Evolutionary conservation across 2,113 vertebrate genomes (phyloP), one percentile per base, ranked within the genome.

Genomic region (Carassius auratus): DNA sequence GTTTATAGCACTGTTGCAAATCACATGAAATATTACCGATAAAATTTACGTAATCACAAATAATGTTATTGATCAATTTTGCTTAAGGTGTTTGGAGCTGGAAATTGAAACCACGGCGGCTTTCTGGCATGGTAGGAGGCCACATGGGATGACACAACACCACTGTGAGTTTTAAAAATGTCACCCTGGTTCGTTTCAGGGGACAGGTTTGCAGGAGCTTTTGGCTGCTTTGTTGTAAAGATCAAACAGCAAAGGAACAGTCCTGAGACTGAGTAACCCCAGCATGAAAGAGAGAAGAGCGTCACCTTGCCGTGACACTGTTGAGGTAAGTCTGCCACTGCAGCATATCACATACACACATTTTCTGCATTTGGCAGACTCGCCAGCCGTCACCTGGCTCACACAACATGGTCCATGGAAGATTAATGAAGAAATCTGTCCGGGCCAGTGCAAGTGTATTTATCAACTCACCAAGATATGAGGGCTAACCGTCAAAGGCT

Each of bases 371-470:
- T 83, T n/a, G 36, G 30, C 26, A 76, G 69, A 62, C 52, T 62
- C n/a, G 48, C 83, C 17, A 59, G 73, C 57, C 38, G 1, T 76
- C 8, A 80, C 62, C 66, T 86, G 50, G 19, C n/a, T 62, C 15
- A 19, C 50, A 68, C 21, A 59, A 59, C 52, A n/a, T 55, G 13
- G 23, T 83, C 33, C 0, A 2, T 21, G n/a, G 19, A 13, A 84
- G 73, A 74, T 83, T 77, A 83, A 86, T 86, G 73, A 66, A 55
- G 57, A 45, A 64, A 62, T 64, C 42, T 81, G 52, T 76, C 79
- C n/a, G 38, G 61, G 73, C 33, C 38, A 75, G 8, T 38, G 73
- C 79, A 23, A 86, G 68, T 23, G 73, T 77, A 80, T 86, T 83
- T 86, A 83, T 86, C 73, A 77, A 75, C 57, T 42, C 19, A n/a